phyloP scores from a whole-genome alignment of 1,140 invertebrate species.

The Temnothorax longispinosus region DNA sequence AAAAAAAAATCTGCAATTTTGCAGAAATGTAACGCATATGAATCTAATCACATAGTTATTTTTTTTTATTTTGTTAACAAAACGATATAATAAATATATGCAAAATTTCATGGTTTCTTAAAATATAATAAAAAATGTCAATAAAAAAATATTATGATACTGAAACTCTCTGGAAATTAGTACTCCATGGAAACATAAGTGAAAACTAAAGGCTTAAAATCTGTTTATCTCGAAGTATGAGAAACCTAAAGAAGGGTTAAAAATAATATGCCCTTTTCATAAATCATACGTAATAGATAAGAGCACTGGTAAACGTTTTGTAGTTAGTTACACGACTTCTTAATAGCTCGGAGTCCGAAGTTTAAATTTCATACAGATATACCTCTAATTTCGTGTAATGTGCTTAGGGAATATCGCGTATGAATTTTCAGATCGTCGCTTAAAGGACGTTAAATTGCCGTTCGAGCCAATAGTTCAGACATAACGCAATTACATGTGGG shows the following conservation, averaged over 20 bases:
- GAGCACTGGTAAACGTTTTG: not conserved
- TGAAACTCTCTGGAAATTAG: not conserved
- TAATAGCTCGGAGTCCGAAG: not conserved
- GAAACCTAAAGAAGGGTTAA: not conserved
- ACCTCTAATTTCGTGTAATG: not conserved
- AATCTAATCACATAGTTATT: not conserved
- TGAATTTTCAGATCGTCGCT: constrained; percentile 24
- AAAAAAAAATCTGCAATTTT: not conserved
- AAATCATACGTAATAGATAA: not conserved
- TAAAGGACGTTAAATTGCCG: constrained; percentile 11
- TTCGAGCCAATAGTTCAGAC: constrained; percentile 33
- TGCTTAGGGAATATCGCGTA: not conserved
- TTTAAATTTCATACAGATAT: not conserved
- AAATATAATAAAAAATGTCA: too few relatives aligned
- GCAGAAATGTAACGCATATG: not conserved
- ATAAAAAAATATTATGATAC: not conserved
- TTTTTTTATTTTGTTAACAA: not conserved
- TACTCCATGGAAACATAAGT: not conserved
- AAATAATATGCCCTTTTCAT: not conserved
- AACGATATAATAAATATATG: not conserved
- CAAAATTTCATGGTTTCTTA: not conserved
- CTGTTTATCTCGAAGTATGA: not conserved
- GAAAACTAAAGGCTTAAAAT: not conserved
- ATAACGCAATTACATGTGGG: constrained; percentile 79
- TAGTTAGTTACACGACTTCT: not conserved